A percentile compares a stretch with the other conserved stretches of the same genome.
Evolutionary conservation across 1,140 invertebrate species (phyloP).

Genomic region (Diplogasteroides magnus): DNA sequence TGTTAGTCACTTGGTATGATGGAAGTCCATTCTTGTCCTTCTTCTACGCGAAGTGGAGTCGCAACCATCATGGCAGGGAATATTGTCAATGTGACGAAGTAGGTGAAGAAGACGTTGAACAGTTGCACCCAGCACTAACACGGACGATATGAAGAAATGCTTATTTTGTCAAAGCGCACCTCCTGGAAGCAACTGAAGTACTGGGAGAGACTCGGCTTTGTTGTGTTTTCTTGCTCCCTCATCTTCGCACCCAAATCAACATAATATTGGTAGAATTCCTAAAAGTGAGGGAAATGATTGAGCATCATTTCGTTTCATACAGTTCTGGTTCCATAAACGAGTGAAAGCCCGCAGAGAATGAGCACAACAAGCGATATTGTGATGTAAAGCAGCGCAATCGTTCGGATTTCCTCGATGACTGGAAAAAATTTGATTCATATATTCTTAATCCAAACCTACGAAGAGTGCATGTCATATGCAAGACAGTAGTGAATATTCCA

Average conservation of each 20-base stretch:
- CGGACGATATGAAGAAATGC: too few species aligned
- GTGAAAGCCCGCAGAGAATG: conserved; percentile 12
- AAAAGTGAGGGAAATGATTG: not conserved
- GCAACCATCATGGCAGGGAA: conserved; percentile 29
- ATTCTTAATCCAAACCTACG: not conserved
- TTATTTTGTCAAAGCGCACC: conserved; percentile 2
- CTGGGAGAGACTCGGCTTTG: conserved; percentile 14
- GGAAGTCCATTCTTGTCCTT: not conserved
- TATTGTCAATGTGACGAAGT: conserved; percentile 24
- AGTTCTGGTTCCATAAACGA: conserved; percentile 11
- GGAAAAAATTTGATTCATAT: not conserved
- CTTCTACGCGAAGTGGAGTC: conserved; percentile 1
- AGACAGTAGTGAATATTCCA: conserved; percentile 25
- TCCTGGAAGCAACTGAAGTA: conserved; percentile 23
- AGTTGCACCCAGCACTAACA: conserved; percentile 31
- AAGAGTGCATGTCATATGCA: conserved; percentile 14
- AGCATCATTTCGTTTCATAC: too few species aligned
- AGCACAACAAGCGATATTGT: conserved; percentile 18
- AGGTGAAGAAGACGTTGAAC: conserved; percentile 28
- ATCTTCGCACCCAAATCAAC: conserved; percentile 16
- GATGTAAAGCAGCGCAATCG: conserved; percentile 22
- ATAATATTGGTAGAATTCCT: conserved; percentile 22
- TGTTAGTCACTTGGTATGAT: not conserved
- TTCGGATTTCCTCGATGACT: conserved; percentile 9
- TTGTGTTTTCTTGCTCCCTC: conserved; percentile 12